Percentiles rank a stretch among this genome's conserved stretches.
Evolutionary conservation across 2,797 vertebrate genomes (phyloP).

Genomic region (Tangara arthus): DNA sequence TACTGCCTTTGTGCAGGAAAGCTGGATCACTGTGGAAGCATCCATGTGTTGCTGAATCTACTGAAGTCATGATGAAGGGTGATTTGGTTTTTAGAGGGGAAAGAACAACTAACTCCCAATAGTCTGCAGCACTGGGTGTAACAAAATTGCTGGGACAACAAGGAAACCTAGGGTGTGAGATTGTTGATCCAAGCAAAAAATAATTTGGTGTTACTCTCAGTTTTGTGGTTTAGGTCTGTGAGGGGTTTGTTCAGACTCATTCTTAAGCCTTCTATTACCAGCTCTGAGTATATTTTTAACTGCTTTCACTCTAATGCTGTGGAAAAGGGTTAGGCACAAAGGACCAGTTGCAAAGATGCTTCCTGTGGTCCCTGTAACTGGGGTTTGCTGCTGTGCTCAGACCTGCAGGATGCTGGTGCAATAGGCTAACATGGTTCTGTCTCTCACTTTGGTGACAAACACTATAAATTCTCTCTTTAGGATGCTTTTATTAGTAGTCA

Average conservation of each 20-base stretch:
- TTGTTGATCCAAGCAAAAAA: neutral
- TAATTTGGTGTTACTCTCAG: neutral
- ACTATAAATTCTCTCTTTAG: neutral
- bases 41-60: neutral
- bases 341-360: neutral
- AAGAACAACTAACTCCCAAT: neutral
- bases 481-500: neutral
- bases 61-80: neutral
- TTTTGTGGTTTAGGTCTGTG: neutral
- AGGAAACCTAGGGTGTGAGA: neutral
- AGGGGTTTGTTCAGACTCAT: neutral
- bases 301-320: neutral
- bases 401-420: neutral
- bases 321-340: neutral
- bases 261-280: neutral
- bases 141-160: neutral
- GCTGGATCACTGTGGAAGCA: neutral
- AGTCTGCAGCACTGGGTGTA: neutral
- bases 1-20: neutral
- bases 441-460: neutral
- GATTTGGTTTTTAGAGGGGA: neutral
- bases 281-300: neutral
- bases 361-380: neutral
- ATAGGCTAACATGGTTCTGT: neutral
- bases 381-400: neutral